Evolutionary conservation across 2,797 vertebrate species (phyloP).

Genomic region (Clarias platycephalus): DNA sequence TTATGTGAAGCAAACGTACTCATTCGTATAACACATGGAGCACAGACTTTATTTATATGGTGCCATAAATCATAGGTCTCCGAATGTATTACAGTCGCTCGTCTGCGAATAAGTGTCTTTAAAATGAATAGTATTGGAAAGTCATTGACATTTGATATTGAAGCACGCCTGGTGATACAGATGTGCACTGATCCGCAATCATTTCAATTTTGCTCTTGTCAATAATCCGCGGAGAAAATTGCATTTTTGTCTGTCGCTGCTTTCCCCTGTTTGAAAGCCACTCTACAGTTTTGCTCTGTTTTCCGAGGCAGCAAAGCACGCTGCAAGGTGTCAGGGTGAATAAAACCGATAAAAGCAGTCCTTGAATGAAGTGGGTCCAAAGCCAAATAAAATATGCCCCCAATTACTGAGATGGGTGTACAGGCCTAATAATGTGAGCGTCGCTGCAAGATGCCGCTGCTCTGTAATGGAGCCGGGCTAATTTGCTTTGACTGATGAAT

Average conservation of each 20-base stretch:
- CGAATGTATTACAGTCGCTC: conserved; percentile 16
- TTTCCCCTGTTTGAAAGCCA: background rate
- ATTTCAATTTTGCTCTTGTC: conserved; percentile 42
- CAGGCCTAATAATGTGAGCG: conserved; percentile 97
- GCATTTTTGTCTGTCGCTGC: background rate
- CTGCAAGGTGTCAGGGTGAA: conserved; percentile 83
- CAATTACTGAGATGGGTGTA: conserved; percentile 99
- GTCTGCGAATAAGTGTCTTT: conserved; percentile 26
- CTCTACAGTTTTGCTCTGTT: conserved; percentile 17
- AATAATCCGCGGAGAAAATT: conserved; percentile 23
- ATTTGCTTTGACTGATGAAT: conserved; percentile 99
- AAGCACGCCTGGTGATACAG: conserved; percentile 28
- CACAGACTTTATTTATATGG: conserved; percentile 27
- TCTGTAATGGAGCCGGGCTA: conserved; percentile 96
- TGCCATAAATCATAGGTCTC: conserved; percentile 28
- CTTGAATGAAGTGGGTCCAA: conserved; percentile 86
- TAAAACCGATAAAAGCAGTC: conserved; percentile 87
- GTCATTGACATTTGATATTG: conserved; percentile 44
- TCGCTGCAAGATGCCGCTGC: conserved; percentile 91
- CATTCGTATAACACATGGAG: background rate
- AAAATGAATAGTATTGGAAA: conserved; percentile 41
- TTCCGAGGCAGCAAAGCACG: conserved; percentile 37
- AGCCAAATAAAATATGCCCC: conserved; percentile 96
- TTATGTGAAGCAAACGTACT: conserved; percentile 17
- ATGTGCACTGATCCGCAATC: conserved; percentile 41